A percentile compares a stretch with the other conserved stretches of the same genome.
Evolutionary conservation across 1,140 invertebrate species (phyloP).

Genomic region (Episyrphus balteatus): DNA sequence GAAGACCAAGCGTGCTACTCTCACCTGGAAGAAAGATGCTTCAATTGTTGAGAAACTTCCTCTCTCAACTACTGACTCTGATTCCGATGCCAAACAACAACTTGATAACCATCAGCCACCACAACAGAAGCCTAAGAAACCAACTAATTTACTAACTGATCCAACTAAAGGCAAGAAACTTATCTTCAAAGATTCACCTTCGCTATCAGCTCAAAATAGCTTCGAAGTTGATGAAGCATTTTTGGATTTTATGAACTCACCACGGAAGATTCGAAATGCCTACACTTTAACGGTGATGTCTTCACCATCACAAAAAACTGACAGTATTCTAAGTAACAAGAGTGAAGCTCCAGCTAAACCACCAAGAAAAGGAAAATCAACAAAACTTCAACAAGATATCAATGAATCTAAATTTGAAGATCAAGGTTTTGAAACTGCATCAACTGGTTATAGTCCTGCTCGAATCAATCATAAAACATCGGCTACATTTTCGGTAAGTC

Average conservation of each 20-base stretch:
- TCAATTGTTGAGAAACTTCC: slow-evolving; percentile 25
- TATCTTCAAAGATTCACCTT: no score
- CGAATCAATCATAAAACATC: no score
- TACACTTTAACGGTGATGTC: slow-evolving; percentile 26
- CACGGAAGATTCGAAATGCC: slow-evolving; percentile 23
- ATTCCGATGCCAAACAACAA: slow-evolving; percentile 17
- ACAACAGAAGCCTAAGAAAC: slow-evolving; percentile 14
- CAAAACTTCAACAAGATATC: not conserved
- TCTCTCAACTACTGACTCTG: slow-evolving; percentile 22
- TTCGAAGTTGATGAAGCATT: slow-evolving; percentile 17
- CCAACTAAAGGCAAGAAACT: no score
- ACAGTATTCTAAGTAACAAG: slow-evolving; percentile 15
- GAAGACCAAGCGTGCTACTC: slow-evolving; percentile 25
- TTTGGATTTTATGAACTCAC: slow-evolving; percentile 17
- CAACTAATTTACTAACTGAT: not conserved
- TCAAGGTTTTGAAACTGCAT: slow-evolving; percentile 31
- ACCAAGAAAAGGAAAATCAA: slow-evolving; percentile 13
- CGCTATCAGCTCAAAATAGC: no score
- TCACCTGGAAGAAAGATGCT: slow-evolving; percentile 32
- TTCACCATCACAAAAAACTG: slow-evolving; percentile 22
- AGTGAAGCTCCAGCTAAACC: not conserved
- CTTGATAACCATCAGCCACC: not conserved
- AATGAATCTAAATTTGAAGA: slow-evolving; percentile 7
- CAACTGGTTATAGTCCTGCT: slow-evolving; percentile 25
- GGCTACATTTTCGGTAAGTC: no score